phyloP scores from a whole-genome alignment of 2,797 vertebrate species.

The Tarsius wallacei region DNA sequence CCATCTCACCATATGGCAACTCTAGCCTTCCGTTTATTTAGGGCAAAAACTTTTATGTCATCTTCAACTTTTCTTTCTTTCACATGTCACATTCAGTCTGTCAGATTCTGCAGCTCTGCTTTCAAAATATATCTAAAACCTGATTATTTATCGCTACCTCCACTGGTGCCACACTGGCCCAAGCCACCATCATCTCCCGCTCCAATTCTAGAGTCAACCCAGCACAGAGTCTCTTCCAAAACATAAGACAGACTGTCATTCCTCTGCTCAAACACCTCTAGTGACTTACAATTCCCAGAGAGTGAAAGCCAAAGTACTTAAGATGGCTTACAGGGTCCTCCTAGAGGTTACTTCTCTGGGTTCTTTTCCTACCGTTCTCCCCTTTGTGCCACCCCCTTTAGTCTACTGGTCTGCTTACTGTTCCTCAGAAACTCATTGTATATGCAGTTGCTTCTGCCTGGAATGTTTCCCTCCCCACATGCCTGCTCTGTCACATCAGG shows the following conservation, averaged over 20 bases:
- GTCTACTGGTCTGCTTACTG: background rate
- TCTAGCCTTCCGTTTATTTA: background rate
- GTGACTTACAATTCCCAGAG: background rate
- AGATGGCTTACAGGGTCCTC: background rate
- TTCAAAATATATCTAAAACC: background rate
- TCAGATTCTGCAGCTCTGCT: constrained; percentile 47
- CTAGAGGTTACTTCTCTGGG: background rate
- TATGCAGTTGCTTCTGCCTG: background rate
- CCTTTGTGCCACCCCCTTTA: background rate
- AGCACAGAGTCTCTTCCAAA: constrained; percentile 40
- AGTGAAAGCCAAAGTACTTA: constrained; percentile 37
- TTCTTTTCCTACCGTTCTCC: background rate
- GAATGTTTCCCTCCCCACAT: background rate
- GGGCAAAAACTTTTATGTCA: background rate
- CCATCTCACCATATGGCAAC: background rate
- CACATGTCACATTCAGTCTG: background rate
- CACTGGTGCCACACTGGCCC: background rate
- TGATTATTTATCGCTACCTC: background rate
- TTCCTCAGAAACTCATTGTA: background rate
- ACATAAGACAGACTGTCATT: background rate
- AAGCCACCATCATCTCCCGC: background rate
- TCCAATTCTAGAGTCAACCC: background rate
- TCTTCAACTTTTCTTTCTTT: background rate
- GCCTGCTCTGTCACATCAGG: background rate
- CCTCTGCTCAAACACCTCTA: background rate